phyloP scores from a whole-genome alignment of 2,797 vertebrate genomes.

The Enteromius thamalakanensis region DNA sequence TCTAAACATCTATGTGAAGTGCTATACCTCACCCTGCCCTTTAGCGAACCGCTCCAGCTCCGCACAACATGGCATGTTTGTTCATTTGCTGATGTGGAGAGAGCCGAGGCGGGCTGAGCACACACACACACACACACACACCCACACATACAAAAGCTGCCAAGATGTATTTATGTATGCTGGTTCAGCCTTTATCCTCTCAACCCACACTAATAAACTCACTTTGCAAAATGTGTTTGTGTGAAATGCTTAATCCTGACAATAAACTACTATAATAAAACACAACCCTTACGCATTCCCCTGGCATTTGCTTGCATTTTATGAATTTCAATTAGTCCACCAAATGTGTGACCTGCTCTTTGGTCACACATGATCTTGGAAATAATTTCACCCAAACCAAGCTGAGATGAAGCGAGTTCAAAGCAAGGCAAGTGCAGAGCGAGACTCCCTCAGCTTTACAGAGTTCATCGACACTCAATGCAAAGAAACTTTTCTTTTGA shows the following conservation, averaged over 20 bases:
- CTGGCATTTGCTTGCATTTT: constrained; percentile 21
- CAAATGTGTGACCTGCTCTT: constrained; percentile 28
- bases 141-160: constrained; percentile 14
- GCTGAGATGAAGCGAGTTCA: constrained; percentile 22
- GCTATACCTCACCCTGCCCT: constrained; percentile 26
- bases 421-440: constrained; percentile 45
- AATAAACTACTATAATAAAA: constrained; percentile 41
- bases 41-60: neutral
- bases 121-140: neutral
- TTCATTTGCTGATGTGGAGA: constrained; percentile 37
- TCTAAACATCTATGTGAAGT: constrained; percentile 47
- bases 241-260: constrained; percentile 43
- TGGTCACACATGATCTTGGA: constrained; percentile 7
- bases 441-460: constrained; percentile 27
- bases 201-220: constrained; percentile 55
- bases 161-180: constrained; percentile 43
- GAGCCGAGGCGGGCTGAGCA: neutral
- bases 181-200: constrained; percentile 30
- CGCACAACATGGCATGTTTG: constrained; percentile 28
- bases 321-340: constrained; percentile 28
- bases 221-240: constrained; percentile 30
- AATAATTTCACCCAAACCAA: constrained; percentile 9
- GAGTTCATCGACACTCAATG: constrained; percentile 56
- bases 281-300: neutral
- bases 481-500: constrained; percentile 47